Conservation (phyloP, 2,797 vertebrate species). For the Hybognathus amarus region DNA sequence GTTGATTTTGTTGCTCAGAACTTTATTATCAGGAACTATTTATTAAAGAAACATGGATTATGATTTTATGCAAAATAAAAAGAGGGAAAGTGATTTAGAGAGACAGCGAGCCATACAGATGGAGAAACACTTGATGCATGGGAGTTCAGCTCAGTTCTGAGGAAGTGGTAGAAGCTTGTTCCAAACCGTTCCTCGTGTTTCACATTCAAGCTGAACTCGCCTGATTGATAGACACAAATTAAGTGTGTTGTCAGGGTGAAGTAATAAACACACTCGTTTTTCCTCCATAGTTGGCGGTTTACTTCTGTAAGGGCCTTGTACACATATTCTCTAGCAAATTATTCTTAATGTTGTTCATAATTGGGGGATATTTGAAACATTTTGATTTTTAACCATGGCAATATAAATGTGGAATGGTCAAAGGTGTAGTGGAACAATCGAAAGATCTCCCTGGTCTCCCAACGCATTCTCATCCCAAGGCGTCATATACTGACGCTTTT, state of each 20-base stretch:
- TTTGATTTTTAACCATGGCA: neutral
- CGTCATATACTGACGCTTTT: no score
- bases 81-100: slow-evolving; percentile 1
- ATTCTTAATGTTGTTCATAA: neutral
- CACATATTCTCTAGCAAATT: neutral
- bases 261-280: neutral
- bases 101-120: neutral
- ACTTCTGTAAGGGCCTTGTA: neutral
- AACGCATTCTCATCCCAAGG: no score
- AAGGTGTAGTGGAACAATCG: neutral
- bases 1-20: slow-evolving; percentile 1
- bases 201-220: slow-evolving; percentile 56
- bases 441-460: neutral
- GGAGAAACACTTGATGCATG: neutral
- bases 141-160: slow-evolving; percentile 3
- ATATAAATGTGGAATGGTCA: neutral
- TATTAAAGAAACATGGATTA: slow-evolving; percentile 7
- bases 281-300: neutral
- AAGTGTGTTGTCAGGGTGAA: neutral
- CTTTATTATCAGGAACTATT: neutral
- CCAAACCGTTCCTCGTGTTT: slow-evolving; percentile 56
- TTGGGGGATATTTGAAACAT: neutral
- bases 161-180: slow-evolving; percentile 39
- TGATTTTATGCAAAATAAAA: neutral
- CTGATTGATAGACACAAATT: slow-evolving; percentile 22